A percentile compares a stretch with the other conserved stretches of the same genome.
Evolutionary conservation across 2,113 vertebrate species (phyloP).

Genomic region (Agapornis roseicollis): DNA sequence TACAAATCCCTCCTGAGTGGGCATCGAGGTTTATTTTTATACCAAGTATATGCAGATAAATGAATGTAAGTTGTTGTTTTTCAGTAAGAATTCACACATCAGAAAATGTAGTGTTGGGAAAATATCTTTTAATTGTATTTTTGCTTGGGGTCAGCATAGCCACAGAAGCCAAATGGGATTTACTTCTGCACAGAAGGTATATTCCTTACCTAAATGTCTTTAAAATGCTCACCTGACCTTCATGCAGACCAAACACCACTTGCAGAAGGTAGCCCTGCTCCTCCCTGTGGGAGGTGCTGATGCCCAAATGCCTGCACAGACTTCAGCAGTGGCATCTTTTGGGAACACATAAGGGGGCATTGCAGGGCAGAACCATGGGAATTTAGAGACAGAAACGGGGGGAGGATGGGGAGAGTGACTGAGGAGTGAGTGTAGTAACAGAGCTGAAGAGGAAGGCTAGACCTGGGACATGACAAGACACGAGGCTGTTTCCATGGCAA

Average conservation of each 20-base stretch:
- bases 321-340: neutral
- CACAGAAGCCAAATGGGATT: neutral
- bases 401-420: neutral
- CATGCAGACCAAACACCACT: neutral
- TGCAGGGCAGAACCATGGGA: neutral
- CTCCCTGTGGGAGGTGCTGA: neutral
- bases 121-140: neutral
- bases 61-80: neutral
- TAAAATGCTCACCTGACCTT: neutral
- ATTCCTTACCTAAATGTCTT: neutral
- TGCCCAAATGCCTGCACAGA: fast-evolving
- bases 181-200: neutral
- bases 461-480: neutral
- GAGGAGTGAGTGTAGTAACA: neutral
- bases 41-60: neutral
- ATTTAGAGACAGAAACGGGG: neutral
- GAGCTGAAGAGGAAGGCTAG: neutral
- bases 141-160: neutral
- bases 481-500: neutral
- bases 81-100: neutral
- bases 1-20: neutral
- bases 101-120: neutral
- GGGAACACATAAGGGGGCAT: neutral
- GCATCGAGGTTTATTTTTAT: neutral
- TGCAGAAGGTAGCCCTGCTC: neutral